A percentile compares a stretch with the other conserved stretches of the same genome.
Conservation (phyloP, 2,888 invertebrate species). For the Euclidia mi region DNA sequence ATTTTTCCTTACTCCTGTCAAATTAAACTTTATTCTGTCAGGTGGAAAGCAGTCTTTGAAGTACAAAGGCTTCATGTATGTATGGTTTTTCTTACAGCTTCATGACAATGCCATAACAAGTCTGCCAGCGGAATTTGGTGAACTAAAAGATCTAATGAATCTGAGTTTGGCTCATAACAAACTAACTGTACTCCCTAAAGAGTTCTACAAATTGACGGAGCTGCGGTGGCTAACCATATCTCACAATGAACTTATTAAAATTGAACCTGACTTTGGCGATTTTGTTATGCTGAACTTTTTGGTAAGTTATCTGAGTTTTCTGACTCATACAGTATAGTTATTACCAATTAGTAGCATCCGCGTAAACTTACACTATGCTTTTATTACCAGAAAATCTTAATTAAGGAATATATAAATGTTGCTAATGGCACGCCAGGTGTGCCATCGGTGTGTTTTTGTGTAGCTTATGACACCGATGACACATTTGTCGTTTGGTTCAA, state of each 20-base stretch:
- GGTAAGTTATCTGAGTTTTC: conserved; percentile 63
- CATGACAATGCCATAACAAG: conserved; percentile 95
- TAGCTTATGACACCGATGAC: too few species aligned
- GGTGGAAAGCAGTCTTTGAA: too few species aligned
- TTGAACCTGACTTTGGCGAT: conserved; percentile 94
- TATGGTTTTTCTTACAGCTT: conserved; percentile 87
- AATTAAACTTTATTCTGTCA: too few species aligned
- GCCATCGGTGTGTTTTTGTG: too few species aligned
- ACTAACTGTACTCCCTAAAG: conserved; percentile 90
- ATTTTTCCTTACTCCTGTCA: too few species aligned
- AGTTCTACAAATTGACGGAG: conserved; percentile 92
- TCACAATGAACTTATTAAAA: conserved; percentile 92
- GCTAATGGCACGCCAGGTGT: too few species aligned
- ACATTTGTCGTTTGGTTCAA: too few species aligned
- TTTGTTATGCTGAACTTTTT: conserved; percentile 92
- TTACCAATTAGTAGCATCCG: too few species aligned
- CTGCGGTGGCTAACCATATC: conserved; percentile 93
- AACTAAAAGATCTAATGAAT: conserved; percentile 91
- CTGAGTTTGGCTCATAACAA: conserved; percentile 93
- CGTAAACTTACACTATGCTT: too few species aligned
- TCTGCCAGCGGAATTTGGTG: conserved; percentile 93
- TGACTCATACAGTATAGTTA: background rate
- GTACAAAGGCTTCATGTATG: background rate
- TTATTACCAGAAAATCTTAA: too few species aligned
- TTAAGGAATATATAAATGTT: too few species aligned